Base-by-base conservation (phyloP, 2,888 invertebrate genomes). In the Sesamia inferens region DNA sequence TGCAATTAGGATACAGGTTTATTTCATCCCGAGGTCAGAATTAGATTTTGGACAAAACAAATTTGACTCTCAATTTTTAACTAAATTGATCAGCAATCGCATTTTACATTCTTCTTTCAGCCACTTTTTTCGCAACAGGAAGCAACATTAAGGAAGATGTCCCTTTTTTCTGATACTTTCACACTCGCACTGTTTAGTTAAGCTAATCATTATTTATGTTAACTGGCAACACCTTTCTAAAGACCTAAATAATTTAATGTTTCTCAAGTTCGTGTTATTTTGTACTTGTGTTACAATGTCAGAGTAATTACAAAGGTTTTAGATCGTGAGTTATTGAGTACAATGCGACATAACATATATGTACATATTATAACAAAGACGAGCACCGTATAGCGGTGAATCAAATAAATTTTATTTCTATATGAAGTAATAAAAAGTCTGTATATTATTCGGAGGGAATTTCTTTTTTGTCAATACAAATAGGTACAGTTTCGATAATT, bases 261-360 rank as follows among this genome's bases (percentile, higher is more conserved):
- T 66, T 61, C 54, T 66, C 59, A 48, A 42, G 47, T 81, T 81
- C 74, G 74, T 70, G 77, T 24, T 71, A 57, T 24, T 65, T 58
- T 48, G 47, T 22, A 65, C 58, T 74, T 74, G 58, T 63, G 51
- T 8, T 77, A 68, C 69, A 83, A 83, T 74, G 68, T 66, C 72
- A 61, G 51, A 61, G 39, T 39, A 71, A 71, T 81, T 71, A 74
- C n/a, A 61, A 71, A 70, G 62, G 64, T 78, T 65, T 39, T 82
- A 79, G 70, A 79, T 72, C 71, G 76, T 82, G n/a, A 79, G 68
- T 64, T 76, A 79, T 76, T 77, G 81, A 83, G 74, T 67, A 66
- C 22, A 58, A 22, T 48, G 63, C 66, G 61, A 48, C 42, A 73
- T 14, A 64, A 58, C n/a, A 78, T 47, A 2, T 31, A 39, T 5